These are phyloP conservation scores for Oncorhynchus gorbuscha DNA, from an alignment of 2,113 vertebrate genomes.

Conservation along the genomic window DNA sequence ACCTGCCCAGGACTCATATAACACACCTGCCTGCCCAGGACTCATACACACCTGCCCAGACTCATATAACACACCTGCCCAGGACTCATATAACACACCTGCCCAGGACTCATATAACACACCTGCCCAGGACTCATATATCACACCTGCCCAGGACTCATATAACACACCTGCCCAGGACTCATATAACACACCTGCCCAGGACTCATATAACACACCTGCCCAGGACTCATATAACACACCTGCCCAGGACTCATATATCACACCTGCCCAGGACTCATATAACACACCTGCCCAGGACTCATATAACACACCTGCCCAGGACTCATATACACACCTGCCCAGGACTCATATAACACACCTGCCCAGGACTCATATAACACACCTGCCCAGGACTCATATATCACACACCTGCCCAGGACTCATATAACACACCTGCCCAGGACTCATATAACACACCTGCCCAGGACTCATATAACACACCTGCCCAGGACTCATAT, in stretches of 20 bases:
- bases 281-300: conserved; percentile 22
- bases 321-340: conserved; percentile 47
- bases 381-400: neutral
- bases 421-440: conserved; percentile 46
- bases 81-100: conserved; percentile 48
- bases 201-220: too few species aligned
- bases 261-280: conserved; percentile 33
- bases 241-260: too few species aligned
- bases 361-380: conserved; percentile 44
- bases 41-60: too few species aligned
- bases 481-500: neutral
- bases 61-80: conserved; percentile 32
- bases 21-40: conserved; percentile 19
- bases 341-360: too few species aligned
- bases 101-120: too few species aligned
- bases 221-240: conserved; percentile 48
- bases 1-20: conserved; percentile 43
- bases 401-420: neutral
- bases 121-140: conserved; percentile 44
- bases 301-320: too few species aligned
- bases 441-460: too few species aligned
- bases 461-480: conserved; percentile 47
- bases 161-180: conserved; percentile 7
- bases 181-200: conserved; percentile 41
- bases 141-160: neutral